Conservation (phyloP, 1,140 invertebrate genomes). For the Trinorchestia longiramus region DNA sequence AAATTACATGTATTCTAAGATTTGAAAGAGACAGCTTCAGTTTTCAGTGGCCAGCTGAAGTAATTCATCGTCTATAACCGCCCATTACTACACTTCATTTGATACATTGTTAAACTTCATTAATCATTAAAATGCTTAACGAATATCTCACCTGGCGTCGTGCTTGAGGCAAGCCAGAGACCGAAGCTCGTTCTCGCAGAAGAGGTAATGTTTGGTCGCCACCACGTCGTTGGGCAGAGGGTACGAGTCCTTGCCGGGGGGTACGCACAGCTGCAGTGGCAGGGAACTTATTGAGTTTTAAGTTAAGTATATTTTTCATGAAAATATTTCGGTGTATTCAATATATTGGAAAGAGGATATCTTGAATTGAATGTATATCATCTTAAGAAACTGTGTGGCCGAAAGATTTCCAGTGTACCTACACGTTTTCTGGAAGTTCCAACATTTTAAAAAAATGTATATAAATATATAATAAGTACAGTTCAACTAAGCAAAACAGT, state of each 20-base stretch:
- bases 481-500: not conserved
- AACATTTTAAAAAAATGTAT: not conserved
- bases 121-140: not conserved
- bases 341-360: not conserved
- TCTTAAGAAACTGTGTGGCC: not conserved
- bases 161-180: slow-evolving; percentile 29
- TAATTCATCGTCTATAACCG: too few relatives aligned
- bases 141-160: not conserved
- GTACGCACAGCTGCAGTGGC: not conserved
- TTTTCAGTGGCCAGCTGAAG: not conserved
- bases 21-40: not conserved
- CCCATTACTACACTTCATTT: too few relatives aligned
- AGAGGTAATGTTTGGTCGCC: slow-evolving; percentile 34
- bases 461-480: not conserved
- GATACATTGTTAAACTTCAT: not conserved
- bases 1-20: not conserved
- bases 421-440: not conserved
- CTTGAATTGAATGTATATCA: not conserved
- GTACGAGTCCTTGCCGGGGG: slow-evolving; percentile 37
- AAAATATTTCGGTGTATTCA: not conserved
- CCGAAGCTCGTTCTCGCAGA: slow-evolving; percentile 43
- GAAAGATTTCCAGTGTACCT: not conserved
- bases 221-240: slow-evolving; percentile 22
- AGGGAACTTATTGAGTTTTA: not conserved
- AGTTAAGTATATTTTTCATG: not conserved